Base-by-base conservation (phyloP, 1,140 invertebrate species). In the Drosophila fuyamai region DNA sequence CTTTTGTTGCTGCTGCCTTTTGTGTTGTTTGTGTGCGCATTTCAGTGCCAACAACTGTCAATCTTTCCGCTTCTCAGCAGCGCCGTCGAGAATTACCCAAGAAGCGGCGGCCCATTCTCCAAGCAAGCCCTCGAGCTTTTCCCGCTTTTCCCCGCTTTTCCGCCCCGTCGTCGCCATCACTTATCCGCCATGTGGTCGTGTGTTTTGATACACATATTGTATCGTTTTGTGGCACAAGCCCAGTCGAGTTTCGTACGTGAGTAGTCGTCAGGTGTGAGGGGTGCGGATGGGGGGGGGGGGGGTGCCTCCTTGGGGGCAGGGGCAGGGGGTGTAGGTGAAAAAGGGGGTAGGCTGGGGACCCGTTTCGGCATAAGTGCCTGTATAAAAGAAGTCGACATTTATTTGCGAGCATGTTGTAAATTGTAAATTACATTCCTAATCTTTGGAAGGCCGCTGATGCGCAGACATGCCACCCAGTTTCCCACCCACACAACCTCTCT, bases 361-460 rank as follows among this genome's bases (percentile, higher is more conserved):
- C 50, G 61, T 73, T 47, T 53, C 43, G 76, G 79, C 76, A 81
- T 78, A 89, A 89, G 85, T 89, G 84, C 80, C 85, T 78, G 84
- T 67, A 89, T 89, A 89, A 89, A 86, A 89, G 77, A 89, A 89
- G 84, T 89, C 80, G 84, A 89, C 84, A 89, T 89, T 89, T 89
- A 89, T 89, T 89, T 89, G 84, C 84, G 84, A 89, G 84, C 85
- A 89, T 89, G 84, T 88, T 89, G 85, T 89, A 89, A 89, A 89
- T 89, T 89, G 84, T 89, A 89, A 89, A 89, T 89, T 89, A 89
- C 84, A 89, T 89, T 89, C 81, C 84, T 88, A 88, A 88, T 88
- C 84, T 88, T 84, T 89, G 61, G 74, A 72, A 77, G 67, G 56
- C 76, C 70, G 48, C 41, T 48, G 47, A 63, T 14, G 48, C 66